Evolutionary conservation across 2,888 invertebrate genomes (phyloP).

Genomic region (Callyntrura sp.): DNA sequence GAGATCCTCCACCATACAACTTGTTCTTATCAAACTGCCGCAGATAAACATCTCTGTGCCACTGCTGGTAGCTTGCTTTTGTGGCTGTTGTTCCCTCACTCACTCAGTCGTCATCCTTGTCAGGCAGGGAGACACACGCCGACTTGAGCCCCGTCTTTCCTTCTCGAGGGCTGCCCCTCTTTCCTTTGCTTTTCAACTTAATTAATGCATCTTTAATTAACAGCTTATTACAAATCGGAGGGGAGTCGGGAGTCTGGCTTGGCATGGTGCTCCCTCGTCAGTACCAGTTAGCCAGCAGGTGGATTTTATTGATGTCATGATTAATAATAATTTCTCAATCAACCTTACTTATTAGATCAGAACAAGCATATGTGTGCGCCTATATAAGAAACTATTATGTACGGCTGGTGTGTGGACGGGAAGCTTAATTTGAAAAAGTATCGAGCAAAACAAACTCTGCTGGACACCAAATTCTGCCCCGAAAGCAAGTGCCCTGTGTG

Average conservation of each 20-base stretch:
- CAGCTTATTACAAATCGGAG: slow-evolving; percentile 83
- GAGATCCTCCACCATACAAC: slow-evolving; percentile 12
- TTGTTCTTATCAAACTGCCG: slow-evolving; percentile 56
- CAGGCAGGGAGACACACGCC: slow-evolving; percentile 78
- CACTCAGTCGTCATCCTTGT: background rate
- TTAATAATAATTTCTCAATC: slow-evolving; percentile 77
- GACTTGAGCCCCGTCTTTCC: slow-evolving; percentile 45
- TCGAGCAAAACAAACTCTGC: slow-evolving; percentile 41
- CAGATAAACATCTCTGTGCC: slow-evolving; percentile 64
- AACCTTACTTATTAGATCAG: slow-evolving; percentile 47
- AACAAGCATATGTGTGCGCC: slow-evolving; percentile 3
- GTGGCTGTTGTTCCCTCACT: slow-evolving; percentile 34
- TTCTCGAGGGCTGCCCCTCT: too few relatives aligned
- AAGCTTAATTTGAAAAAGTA: slow-evolving; percentile 65
- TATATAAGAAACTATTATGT: background rate
- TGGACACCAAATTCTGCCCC: background rate
- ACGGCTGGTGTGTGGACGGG: too few relatives aligned
- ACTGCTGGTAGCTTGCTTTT: slow-evolving; percentile 10
- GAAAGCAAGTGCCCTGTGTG: too few relatives aligned
- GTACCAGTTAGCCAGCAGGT: slow-evolving; percentile 38
- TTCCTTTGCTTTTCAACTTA: slow-evolving; percentile 75
- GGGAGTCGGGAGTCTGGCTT: slow-evolving; percentile 70
- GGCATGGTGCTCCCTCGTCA: slow-evolving; percentile 44
- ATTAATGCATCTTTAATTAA: slow-evolving; percentile 84
- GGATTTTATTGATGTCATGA: slow-evolving; percentile 69